phyloP scores from a whole-genome alignment of 2,888 invertebrate genomes.

The Atrina japonica region DNA sequence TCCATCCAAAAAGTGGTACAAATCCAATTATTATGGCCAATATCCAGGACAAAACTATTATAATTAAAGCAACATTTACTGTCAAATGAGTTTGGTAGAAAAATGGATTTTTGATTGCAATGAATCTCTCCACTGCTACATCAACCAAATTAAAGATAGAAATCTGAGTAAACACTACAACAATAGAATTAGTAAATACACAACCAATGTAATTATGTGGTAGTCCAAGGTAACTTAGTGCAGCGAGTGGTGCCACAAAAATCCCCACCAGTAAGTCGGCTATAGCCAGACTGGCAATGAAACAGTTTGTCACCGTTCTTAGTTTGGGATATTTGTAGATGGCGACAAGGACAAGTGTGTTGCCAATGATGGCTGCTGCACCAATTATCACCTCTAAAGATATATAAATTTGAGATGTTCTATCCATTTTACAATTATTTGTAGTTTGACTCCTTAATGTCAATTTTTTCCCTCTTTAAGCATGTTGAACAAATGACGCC shows the following conservation, averaged over 20 bases:
- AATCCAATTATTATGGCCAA: constrained; percentile 72
- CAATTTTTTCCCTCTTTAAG: too few species aligned
- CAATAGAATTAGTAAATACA: constrained; percentile 74
- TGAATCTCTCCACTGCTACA: constrained; percentile 76
- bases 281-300: constrained; percentile 72
- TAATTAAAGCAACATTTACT: constrained; percentile 56
- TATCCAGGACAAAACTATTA: constrained; percentile 69
- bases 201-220: constrained; percentile 71
- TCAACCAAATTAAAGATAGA: constrained; percentile 77
- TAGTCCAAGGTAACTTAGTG: constrained; percentile 65
- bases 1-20: constrained; percentile 77
- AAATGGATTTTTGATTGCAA: constrained; percentile 77
- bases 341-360: constrained; percentile 67
- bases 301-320: constrained; percentile 72
- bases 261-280: constrained; percentile 74
- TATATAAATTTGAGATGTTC: constrained; percentile 61
- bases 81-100: constrained; percentile 69
- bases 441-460: too few species aligned
- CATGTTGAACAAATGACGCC: too few species aligned
- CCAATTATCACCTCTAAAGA: constrained; percentile 68
- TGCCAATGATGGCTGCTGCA: constrained; percentile 62
- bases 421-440: too few species aligned
- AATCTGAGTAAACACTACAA: constrained; percentile 77
- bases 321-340: constrained; percentile 62
- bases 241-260: constrained; percentile 69